Percentiles rank a stretch among this genome's conserved stretches.
Evolutionary conservation across 2,113 vertebrate species (phyloP).

Genomic region (Cyrtonyx montezumae): DNA sequence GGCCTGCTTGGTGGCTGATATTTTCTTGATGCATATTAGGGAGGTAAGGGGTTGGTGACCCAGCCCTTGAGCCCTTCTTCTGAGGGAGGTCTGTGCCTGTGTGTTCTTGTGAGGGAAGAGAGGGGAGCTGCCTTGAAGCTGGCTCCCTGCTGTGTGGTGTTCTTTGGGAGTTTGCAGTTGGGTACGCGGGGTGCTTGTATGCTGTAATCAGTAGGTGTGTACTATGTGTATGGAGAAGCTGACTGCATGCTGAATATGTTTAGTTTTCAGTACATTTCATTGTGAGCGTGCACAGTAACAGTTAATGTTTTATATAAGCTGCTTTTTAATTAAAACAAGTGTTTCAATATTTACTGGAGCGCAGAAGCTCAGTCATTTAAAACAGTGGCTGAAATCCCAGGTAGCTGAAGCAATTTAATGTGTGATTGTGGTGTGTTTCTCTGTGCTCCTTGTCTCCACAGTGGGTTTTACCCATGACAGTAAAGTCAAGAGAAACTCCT

Average conservation of each 20-base stretch:
- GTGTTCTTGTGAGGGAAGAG: background rate
- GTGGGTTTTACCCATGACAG: background rate
- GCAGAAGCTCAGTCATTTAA: background rate
- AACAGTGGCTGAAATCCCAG: constrained; percentile 14
- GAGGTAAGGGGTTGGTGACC: background rate
- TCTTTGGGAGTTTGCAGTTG: background rate
- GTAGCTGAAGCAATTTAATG: background rate
- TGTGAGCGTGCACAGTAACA: background rate
- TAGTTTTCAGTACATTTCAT: background rate
- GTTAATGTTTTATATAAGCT: background rate
- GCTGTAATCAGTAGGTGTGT: background rate
- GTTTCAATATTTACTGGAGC: constrained; percentile 4
- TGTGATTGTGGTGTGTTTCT: background rate
- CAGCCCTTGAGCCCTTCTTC: accelerated
- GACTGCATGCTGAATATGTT: background rate
- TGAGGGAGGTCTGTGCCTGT: background rate
- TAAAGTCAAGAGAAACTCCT: background rate
- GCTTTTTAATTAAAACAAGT: background rate
- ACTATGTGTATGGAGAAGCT: constrained; percentile 9
- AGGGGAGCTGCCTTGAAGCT: background rate
- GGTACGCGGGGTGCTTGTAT: constrained; percentile 7
- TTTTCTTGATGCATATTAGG: background rate
- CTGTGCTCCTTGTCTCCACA: background rate
- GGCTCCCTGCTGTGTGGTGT: background rate
- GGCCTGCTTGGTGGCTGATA: background rate